These are phyloP conservation scores for Bufo gargarizans DNA, from an alignment of 2,113 vertebrate species.

Conservation along the genomic window DNA sequence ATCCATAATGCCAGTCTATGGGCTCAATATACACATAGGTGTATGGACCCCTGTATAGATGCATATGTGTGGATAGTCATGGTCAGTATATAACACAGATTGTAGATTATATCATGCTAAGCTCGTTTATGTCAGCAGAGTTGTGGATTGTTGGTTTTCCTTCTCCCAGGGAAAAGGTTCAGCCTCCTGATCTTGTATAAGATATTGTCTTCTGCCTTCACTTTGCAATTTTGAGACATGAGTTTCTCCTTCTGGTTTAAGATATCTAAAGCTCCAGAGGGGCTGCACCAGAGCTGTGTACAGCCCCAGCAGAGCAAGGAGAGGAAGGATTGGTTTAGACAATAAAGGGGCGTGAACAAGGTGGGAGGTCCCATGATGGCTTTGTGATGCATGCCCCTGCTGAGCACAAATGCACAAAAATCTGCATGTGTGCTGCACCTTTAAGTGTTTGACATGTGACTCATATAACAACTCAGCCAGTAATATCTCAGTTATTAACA, in stretches of 20 bases:
- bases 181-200: too few relatives aligned
- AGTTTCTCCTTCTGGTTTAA: too few relatives aligned
- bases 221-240: too few relatives aligned
- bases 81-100: not conserved
- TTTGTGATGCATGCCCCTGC: not conserved
- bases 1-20: not conserved
- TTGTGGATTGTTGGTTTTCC: not conserved
- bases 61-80: not conserved
- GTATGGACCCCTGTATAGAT: not conserved
- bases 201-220: too few relatives aligned
- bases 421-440: too few relatives aligned
- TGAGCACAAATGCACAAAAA: not conserved
- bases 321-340: not conserved
- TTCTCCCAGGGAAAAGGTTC: not conserved
- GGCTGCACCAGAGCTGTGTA: too few relatives aligned
- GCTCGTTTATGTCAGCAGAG: too few relatives aligned
- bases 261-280: too few relatives aligned
- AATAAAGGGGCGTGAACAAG: not conserved
- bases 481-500: not conserved
- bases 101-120: too few relatives aligned
- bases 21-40: not conserved
- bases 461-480: not conserved
- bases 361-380: not conserved
- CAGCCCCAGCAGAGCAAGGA: not conserved
- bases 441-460: not conserved